Percentiles rank a stretch among this genome's conserved stretches.
These are phyloP conservation scores for Pyrocoelia pectoralis DNA, from an alignment of 2,888 invertebrate species.

Conservation along the genomic window DNA sequence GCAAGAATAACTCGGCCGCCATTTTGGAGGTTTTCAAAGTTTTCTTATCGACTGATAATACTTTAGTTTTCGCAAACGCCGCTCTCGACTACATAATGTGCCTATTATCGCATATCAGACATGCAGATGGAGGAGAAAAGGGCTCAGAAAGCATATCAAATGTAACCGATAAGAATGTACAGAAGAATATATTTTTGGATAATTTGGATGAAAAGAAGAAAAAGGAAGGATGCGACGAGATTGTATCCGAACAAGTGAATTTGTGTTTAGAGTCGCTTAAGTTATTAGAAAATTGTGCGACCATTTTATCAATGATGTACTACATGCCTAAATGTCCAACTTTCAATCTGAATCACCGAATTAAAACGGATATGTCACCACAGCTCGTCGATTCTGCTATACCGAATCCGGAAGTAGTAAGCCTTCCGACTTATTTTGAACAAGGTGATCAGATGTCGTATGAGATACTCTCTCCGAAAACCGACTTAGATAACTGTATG, in stretches of 20 bases:
- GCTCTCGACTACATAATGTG: constrained; percentile 94
- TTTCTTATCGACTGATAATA: constrained; percentile 92
- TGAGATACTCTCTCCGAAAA: constrained; percentile 66
- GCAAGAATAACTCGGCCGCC: constrained; percentile 71
- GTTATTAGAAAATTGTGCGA: constrained; percentile 85
- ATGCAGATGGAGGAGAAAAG: constrained; percentile 64
- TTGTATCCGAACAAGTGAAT: constrained; percentile 59
- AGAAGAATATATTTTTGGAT: constrained; percentile 25
- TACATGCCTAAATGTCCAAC: constrained; percentile 94
- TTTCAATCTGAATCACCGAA: constrained; percentile 87
- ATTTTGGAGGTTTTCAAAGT: constrained; percentile 92
- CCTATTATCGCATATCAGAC: constrained; percentile 79
- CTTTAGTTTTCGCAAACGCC: constrained; percentile 92
- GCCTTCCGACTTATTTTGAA: constrained; percentile 66
- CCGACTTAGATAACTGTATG: constrained; percentile 57
- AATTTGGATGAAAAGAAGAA: constrained; percentile 22
- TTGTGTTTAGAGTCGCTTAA: constrained; percentile 82
- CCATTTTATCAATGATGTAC: constrained; percentile 90
- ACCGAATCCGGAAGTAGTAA: constrained; percentile 66
- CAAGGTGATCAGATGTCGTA: constrained; percentile 73
- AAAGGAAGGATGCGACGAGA: constrained; percentile 50
- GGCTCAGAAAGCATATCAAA: constrained; percentile 20
- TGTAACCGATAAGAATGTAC: constrained; percentile 19
- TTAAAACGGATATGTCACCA: constrained; percentile 78
- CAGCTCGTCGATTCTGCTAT: constrained; percentile 87